phyloP scores from a whole-genome alignment of 2,797 vertebrate genomes.

The Anas acuta region DNA sequence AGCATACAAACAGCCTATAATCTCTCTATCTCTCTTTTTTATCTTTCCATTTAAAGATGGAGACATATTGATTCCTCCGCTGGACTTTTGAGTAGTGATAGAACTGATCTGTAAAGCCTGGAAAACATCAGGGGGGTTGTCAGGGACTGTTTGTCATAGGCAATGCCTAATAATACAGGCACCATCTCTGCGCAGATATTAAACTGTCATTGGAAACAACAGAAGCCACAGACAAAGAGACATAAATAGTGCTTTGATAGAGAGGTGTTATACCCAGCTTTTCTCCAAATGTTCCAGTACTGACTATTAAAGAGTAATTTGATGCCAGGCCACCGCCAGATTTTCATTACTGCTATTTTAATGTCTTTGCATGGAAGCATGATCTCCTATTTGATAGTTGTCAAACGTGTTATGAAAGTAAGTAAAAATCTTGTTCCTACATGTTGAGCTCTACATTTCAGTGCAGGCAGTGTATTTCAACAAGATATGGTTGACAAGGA shows the following conservation, averaged over 20 bases:
- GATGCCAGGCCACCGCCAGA: neutral
- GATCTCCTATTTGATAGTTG: neutral
- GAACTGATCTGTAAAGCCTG: neutral
- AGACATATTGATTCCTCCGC: neutral
- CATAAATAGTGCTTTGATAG: neutral
- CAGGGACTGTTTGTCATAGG: neutral
- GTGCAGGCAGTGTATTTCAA: neutral
- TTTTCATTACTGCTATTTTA: neutral
- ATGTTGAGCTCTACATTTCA: neutral
- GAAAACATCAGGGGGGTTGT: neutral
- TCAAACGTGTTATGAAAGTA: neutral
- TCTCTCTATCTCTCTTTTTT: neutral
- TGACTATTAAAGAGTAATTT: neutral
- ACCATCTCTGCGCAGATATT: neutral
- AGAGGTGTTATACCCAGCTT: neutral
- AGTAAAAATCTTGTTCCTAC: neutral
- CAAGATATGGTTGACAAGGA: neutral
- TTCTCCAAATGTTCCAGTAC: neutral
- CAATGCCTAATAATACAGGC: neutral
- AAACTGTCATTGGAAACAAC: neutral
- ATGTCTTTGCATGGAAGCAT: neutral
- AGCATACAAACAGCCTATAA: neutral
- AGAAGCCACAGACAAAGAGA: neutral
- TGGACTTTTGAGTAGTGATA: neutral
- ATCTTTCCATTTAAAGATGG: neutral